phyloP scores from a whole-genome alignment of 1,140 invertebrate genomes.

The Cherax destructor region DNA sequence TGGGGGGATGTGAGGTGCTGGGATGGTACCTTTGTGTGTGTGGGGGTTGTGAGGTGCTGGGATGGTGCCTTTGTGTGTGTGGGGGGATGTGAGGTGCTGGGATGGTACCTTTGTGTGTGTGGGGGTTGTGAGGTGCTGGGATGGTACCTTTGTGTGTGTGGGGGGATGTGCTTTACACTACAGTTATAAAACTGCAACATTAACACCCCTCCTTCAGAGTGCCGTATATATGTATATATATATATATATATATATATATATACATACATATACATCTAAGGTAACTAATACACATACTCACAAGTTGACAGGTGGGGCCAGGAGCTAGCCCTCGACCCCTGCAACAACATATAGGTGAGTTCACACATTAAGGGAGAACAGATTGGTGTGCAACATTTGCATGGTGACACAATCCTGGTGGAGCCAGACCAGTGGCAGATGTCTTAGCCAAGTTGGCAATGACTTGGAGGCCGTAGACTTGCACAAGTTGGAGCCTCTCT shows the following conservation, averaged over 20 bases:
- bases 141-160: neutral
- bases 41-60: neutral
- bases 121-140: neutral
- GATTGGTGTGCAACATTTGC: neutral
- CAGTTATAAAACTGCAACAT: too few species aligned
- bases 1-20: too few species aligned
- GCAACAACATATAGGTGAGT: too few species aligned
- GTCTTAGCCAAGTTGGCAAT: neutral
- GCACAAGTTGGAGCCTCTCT: slow-evolving; percentile 30
- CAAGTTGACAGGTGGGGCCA: too few species aligned
- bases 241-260: too few species aligned
- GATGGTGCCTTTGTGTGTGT: neutral
- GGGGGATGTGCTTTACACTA: neutral
- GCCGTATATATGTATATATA: too few species aligned
- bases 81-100: neutral
- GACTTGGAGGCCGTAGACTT: neutral
- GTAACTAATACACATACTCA: too few species aligned
- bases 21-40: neutral
- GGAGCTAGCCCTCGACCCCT: too few species aligned
- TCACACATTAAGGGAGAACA: too few species aligned
- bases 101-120: neutral
- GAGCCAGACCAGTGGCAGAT: neutral
- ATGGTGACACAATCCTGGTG: slow-evolving; percentile 1
- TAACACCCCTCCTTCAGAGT: too few species aligned
- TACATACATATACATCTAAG: too few species aligned